Conservation (phyloP, 2,888 invertebrate species). For the Dicycla oo region DNA sequence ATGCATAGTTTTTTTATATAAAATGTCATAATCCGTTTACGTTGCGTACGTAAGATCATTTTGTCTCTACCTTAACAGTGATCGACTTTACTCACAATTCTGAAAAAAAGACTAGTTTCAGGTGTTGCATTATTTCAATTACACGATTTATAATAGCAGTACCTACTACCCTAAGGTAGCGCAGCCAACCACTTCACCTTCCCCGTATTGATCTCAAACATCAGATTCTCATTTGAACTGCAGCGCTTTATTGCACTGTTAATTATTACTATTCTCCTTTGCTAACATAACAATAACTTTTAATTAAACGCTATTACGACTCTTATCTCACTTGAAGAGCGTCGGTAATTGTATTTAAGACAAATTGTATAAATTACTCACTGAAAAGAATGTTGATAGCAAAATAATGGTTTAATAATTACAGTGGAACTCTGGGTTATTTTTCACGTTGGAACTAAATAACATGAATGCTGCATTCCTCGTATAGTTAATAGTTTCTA, state of each 20-base stretch:
- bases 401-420: slow-evolving; percentile 38
- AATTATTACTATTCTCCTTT: slow-evolving; percentile 13
- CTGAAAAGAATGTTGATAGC: slow-evolving; percentile 34
- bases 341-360: slow-evolving; percentile 12
- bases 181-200: slow-evolving; percentile 45
- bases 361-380: slow-evolving; percentile 24
- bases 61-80: background rate
- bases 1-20: background rate
- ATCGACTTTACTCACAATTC: background rate
- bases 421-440: slow-evolving; percentile 1
- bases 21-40: background rate
- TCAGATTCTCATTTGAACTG: slow-evolving; percentile 46
- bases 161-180: slow-evolving; percentile 38
- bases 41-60: background rate
- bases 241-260: slow-evolving; percentile 27
- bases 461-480: slow-evolving; percentile 11
- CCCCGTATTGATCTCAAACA: slow-evolving; percentile 63
- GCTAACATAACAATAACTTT: slow-evolving; percentile 8
- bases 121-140: background rate
- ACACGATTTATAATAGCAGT: slow-evolving; percentile 41
- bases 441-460: slow-evolving; percentile 22
- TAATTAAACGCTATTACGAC: slow-evolving; percentile 21
- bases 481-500: too few relatives aligned
- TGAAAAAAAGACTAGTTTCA: background rate
- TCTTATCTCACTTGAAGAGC: slow-evolving; percentile 21